These are phyloP conservation scores for Stramonita haemastoma DNA, from an alignment of 2,888 invertebrate genomes.

Conservation along the genomic window DNA sequence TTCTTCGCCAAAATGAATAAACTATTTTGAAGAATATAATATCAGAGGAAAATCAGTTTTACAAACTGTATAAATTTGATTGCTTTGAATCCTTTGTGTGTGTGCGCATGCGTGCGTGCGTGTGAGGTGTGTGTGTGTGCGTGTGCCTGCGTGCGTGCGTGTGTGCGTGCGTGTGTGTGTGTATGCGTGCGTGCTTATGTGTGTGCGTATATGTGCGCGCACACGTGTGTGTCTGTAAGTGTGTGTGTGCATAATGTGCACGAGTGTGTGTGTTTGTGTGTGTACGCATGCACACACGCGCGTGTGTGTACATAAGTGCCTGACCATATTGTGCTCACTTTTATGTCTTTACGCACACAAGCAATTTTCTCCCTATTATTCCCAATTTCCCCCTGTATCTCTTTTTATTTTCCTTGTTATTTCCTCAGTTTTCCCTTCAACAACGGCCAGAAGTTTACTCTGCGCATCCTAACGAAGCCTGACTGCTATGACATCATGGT, in stretches of 20 bases:
- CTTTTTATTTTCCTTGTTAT: background rate
- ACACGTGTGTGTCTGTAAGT: background rate
- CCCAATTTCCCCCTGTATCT: too few species aligned
- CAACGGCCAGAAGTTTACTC: slow-evolving; percentile 80
- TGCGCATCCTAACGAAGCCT: slow-evolving; percentile 80
- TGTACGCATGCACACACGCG: too few species aligned
- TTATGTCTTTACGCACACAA: background rate
- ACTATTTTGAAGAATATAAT: too few species aligned
- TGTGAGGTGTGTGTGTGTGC: slow-evolving; percentile 23
- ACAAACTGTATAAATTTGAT: too few species aligned
- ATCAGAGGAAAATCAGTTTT: too few species aligned
- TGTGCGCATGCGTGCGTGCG: background rate
- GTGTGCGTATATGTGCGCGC: slow-evolving; percentile 9
- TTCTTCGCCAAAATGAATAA: too few species aligned
- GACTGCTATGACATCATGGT: slow-evolving; percentile 78
- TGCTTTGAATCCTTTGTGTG: background rate
- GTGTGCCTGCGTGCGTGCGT: slow-evolving; percentile 21
- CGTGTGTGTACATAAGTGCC: too few species aligned
- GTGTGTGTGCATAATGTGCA: background rate
- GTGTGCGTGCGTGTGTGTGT: slow-evolving; percentile 36
- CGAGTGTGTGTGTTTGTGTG: background rate
- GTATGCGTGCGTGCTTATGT: slow-evolving; percentile 35
- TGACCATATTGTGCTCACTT: background rate
- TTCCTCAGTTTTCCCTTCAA: slow-evolving; percentile 79
- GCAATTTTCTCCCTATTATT: too few species aligned